phyloP scores from a whole-genome alignment of 1,140 invertebrate genomes.

The Macrocentrus cingulum region DNA sequence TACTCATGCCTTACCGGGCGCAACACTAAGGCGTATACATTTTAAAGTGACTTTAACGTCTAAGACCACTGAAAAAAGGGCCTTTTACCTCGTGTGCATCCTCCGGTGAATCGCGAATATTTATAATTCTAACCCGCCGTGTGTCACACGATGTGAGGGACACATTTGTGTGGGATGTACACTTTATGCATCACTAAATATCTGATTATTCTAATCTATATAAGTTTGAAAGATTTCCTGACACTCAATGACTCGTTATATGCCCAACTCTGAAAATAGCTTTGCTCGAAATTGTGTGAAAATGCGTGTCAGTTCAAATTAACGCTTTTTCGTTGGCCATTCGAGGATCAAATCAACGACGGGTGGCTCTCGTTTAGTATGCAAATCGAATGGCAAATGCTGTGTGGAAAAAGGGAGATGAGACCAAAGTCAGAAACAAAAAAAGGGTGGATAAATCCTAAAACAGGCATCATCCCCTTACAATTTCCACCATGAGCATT shows the following conservation, averaged over 20 bases:
- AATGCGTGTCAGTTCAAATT: conserved; percentile 14
- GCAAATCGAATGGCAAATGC: conserved; percentile 25
- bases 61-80: conserved; percentile 2
- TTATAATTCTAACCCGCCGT: neutral
- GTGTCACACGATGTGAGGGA: too few species aligned
- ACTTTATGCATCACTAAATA: neutral
- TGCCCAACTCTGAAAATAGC: too few species aligned
- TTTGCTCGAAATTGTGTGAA: conserved; percentile 5
- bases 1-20: neutral
- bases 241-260: too few species aligned
- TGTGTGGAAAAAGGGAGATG: conserved; percentile 9
- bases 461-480: neutral
- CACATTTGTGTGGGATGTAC: neutral
- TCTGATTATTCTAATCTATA: neutral
- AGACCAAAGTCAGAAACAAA: neutral
- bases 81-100: neutral
- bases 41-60: conserved; percentile 14
- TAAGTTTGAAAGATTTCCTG: neutral
- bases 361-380: conserved; percentile 28
- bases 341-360: conserved; percentile 19
- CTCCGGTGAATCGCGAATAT: neutral
- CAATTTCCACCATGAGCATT: too few species aligned
- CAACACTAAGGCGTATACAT: neutral
- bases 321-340: conserved; percentile 14
- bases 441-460: neutral